These are phyloP conservation scores for Philonicus albiceps DNA, from an alignment of 2,888 invertebrate species.

Conservation along the genomic window DNA sequence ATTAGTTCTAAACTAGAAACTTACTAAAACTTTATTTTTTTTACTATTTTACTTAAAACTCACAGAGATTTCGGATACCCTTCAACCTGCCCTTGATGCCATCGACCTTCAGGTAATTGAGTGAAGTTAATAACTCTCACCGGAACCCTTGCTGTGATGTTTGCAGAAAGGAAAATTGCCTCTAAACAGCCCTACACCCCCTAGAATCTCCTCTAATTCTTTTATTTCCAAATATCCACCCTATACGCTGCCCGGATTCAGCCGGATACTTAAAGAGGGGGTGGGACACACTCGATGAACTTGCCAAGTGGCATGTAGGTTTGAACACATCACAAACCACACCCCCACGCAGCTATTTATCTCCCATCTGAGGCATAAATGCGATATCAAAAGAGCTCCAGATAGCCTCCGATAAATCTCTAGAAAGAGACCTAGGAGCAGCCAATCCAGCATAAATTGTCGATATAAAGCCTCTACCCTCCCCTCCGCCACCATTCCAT, in stretches of 20 bases:
- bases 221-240: background rate
- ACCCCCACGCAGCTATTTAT: constrained; percentile 7
- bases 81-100: background rate
- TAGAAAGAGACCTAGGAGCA: constrained; percentile 9
- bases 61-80: background rate
- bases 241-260: constrained; percentile 18
- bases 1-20: too few species aligned
- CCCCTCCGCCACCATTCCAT: too few species aligned
- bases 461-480: background rate
- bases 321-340: background rate
- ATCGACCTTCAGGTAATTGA: background rate
- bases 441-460: constrained; percentile 33
- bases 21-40: too few species aligned
- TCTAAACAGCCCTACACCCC: background rate
- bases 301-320: background rate
- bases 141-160: background rate
- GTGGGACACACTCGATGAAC: background rate
- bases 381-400: constrained; percentile 30
- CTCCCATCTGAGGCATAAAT: constrained; percentile 17
- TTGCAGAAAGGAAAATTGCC: background rate
- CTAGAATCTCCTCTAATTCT: background rate
- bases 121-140: background rate
- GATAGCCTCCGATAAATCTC: constrained; percentile 28
- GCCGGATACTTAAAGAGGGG: constrained; percentile 4
- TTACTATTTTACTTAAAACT: background rate